Percentiles rank a stretch among this genome's conserved stretches.
These are phyloP conservation scores for Hypselothyrea guttata DNA, from an alignment of 2,888 invertebrate species.

Conservation along the genomic window DNA sequence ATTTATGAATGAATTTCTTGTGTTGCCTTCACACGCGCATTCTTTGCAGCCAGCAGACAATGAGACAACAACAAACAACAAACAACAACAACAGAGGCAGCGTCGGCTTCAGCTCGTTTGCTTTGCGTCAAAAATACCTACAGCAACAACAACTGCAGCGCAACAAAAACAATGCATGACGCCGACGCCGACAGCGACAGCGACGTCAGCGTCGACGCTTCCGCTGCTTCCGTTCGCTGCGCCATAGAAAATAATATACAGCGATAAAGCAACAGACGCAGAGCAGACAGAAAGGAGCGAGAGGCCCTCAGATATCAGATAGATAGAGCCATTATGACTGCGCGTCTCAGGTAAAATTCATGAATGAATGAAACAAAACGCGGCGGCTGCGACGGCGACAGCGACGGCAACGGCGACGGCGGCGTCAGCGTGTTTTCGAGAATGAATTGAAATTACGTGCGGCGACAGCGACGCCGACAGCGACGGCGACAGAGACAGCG, in stretches of 20 bases:
- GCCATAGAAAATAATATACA: slow-evolving; percentile 46
- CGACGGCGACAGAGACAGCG: slow-evolving; percentile 14
- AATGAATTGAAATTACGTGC: slow-evolving; percentile 78
- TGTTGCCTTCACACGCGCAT: slow-evolving; percentile 79
- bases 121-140: slow-evolving; percentile 59
- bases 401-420: slow-evolving; percentile 20
- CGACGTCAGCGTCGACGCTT: slow-evolving; percentile 61
- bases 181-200: slow-evolving; percentile 37
- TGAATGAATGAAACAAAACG: slow-evolving; percentile 63
- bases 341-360: slow-evolving; percentile 70
- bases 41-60: slow-evolving; percentile 57
- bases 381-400: slow-evolving; percentile 16
- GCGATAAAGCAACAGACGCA: slow-evolving; percentile 46
- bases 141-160: slow-evolving; percentile 36
- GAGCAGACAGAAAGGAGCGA: slow-evolving; percentile 17
- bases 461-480: slow-evolving; percentile 29
- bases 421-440: slow-evolving; percentile 36
- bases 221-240: slow-evolving; percentile 76
- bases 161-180: slow-evolving; percentile 50
- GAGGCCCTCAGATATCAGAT: slow-evolving; percentile 48
- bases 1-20: slow-evolving; percentile 81
- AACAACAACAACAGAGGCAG: slow-evolving; percentile 22
- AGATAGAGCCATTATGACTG: slow-evolving; percentile 75
- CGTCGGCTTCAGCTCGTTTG: slow-evolving; percentile 48
- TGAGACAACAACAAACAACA: slow-evolving; percentile 46